phyloP scores from a whole-genome alignment of 1,140 invertebrate species.

The Saccostrea glomerata region DNA sequence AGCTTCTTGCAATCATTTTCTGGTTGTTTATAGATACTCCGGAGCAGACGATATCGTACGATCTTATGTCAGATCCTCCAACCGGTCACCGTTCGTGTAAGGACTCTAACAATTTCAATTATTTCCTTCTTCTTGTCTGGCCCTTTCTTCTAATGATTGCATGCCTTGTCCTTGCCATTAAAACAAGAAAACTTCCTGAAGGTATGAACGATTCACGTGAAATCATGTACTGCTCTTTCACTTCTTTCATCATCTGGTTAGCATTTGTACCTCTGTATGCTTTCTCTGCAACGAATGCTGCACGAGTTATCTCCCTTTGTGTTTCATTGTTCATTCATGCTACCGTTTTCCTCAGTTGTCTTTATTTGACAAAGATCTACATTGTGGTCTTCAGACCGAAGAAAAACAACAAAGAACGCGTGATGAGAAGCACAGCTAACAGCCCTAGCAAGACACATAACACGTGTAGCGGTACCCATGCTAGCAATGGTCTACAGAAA shows the following conservation, averaged over 20 bases:
- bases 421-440: conserved; percentile 36
- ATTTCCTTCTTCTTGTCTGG: conserved; percentile 84
- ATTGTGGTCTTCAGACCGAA: conserved; percentile 78
- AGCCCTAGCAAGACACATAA: neutral
- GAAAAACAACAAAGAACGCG: conserved; percentile 47
- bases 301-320: conserved; percentile 58
- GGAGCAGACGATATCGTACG: neutral
- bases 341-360: conserved; percentile 57
- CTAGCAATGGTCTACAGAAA: neutral
- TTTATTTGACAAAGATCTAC: conserved; percentile 69
- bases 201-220: conserved; percentile 71
- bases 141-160: conserved; percentile 91
- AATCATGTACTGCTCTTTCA: conserved; percentile 67
- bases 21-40: conserved; percentile 50
- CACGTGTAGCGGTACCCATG: neutral
- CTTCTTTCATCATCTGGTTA: conserved; percentile 69
- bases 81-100: conserved; percentile 35
- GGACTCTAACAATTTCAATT: conserved; percentile 49
- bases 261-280: conserved; percentile 70
- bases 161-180: conserved; percentile 92
- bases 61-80: conserved; percentile 13
- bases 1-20: conserved; percentile 40
- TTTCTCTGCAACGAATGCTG: conserved; percentile 54
- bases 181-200: conserved; percentile 77
- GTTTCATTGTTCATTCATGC: conserved; percentile 57